Conservation (phyloP, 30 jellyfish, hydroid and myxozoan species). For the Morbakka virulenta region DNA sequence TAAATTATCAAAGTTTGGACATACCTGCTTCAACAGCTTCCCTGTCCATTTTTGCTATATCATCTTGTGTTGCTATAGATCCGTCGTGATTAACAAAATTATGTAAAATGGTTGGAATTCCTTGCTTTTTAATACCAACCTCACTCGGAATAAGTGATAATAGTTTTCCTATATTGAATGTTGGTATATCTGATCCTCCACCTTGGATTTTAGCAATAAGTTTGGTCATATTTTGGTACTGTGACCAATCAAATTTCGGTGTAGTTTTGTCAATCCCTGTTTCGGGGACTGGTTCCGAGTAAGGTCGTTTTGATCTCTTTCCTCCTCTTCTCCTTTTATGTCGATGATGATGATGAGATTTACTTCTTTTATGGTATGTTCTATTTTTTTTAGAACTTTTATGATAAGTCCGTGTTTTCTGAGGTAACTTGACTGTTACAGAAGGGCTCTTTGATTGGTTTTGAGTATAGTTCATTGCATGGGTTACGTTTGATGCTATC, state of each 20-base stretch:
- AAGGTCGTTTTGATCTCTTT: neutral
- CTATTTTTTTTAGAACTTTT: too few relatives aligned
- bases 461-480: neutral
- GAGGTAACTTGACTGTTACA: neutral
- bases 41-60: neutral
- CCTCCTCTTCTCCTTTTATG: neutral
- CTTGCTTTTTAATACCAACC: neutral
- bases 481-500: neutral
- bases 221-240: neutral
- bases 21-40: neutral
- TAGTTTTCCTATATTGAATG: neutral
- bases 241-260: neutral
- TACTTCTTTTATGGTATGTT: neutral
- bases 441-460: neutral
- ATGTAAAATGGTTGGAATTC: neutral
- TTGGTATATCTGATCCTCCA: neutral
- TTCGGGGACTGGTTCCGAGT: neutral
- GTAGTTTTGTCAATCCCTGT: neutral
- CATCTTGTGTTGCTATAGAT: neutral
- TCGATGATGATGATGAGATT: neutral
- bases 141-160: neutral
- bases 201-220: neutral
- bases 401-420: neutral
- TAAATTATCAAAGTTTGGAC: too few relatives aligned
- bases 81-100: neutral